These are phyloP conservation scores for Antheraea pernyi DNA, from an alignment of 1,140 invertebrate species.

Conservation along the genomic window DNA sequence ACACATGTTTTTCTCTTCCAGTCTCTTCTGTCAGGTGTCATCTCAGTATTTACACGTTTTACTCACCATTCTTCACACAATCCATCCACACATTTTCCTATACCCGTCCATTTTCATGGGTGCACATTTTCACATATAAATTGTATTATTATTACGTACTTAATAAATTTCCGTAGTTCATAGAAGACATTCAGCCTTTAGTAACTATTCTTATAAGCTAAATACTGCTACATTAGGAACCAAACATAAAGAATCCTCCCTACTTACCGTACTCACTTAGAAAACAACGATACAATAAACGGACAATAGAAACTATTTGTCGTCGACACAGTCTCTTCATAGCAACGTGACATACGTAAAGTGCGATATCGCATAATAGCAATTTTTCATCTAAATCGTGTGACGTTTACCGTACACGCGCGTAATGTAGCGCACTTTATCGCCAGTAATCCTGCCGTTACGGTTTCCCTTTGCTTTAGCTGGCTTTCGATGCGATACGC, in stretches of 20 bases:
- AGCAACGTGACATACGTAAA: conserved; percentile 36
- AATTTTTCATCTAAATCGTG: conserved; percentile 62
- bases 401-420: conserved; percentile 51
- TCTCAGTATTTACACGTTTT: no score
- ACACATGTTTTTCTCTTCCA: no score
- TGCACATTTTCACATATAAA: no score
- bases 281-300: conserved; percentile 11
- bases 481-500: conserved; percentile 26
- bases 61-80: no score
- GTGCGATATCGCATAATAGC: conserved; percentile 49
- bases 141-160: no score
- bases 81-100: no score
- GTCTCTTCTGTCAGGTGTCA: no score
- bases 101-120: no score
- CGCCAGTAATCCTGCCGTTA: conserved; percentile 54
- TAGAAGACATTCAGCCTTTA: no score
- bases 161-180: no score
- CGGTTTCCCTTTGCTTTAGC: conserved; percentile 35
- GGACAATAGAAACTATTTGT: conserved; percentile 35
- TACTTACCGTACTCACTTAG: neutral
- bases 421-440: conserved; percentile 61
- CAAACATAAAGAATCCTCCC: conserved; percentile 7
- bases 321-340: conserved; percentile 14
- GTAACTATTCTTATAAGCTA: neutral
- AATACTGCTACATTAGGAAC: conserved; percentile 10